These are phyloP conservation scores for Mycteria americana DNA, from an alignment of 2,797 vertebrate genomes.

Conservation along the genomic window DNA sequence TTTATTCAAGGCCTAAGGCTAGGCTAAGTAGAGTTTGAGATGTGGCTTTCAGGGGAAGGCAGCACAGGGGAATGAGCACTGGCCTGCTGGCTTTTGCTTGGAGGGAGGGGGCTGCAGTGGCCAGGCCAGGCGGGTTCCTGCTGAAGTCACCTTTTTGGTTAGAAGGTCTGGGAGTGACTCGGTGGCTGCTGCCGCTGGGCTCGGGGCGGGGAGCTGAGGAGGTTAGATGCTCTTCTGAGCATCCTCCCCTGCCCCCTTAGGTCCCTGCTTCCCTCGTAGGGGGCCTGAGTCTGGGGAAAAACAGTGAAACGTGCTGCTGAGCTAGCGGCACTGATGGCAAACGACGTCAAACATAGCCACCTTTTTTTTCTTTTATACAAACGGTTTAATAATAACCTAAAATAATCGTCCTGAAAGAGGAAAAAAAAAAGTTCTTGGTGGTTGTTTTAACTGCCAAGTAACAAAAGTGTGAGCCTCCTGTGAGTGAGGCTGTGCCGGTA, in stretches of 20 bases:
- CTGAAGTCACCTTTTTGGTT: neutral
- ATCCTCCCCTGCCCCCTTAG: rapidly evolving
- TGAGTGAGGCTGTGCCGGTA: neutral
- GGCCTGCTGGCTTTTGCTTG: neutral
- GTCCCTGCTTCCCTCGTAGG: neutral
- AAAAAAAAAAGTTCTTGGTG: neutral
- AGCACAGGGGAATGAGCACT: neutral
- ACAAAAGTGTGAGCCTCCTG: neutral
- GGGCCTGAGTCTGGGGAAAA: too few relatives aligned
- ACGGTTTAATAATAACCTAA: too few relatives aligned
- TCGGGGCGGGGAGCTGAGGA: neutral
- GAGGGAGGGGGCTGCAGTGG: neutral
- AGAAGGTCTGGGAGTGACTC: neutral
- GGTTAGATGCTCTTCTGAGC: neutral
- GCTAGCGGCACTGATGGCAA: neutral
- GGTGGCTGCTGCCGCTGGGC: neutral
- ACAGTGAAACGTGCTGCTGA: neutral
- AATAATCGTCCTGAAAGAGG: neutral
- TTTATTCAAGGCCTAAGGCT: neutral
- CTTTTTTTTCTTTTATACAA: neutral
- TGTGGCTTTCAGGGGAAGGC: neutral
- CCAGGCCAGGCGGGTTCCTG: rapidly evolving
- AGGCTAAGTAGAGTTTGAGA: neutral
- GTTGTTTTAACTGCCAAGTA: neutral
- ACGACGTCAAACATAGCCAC: rapidly evolving